Percentiles rank a stretch among this genome's conserved stretches.
These are phyloP conservation scores for Brachionus koreanus DNA, from an alignment of 1,140 invertebrate genomes.

Conservation along the genomic window DNA sequence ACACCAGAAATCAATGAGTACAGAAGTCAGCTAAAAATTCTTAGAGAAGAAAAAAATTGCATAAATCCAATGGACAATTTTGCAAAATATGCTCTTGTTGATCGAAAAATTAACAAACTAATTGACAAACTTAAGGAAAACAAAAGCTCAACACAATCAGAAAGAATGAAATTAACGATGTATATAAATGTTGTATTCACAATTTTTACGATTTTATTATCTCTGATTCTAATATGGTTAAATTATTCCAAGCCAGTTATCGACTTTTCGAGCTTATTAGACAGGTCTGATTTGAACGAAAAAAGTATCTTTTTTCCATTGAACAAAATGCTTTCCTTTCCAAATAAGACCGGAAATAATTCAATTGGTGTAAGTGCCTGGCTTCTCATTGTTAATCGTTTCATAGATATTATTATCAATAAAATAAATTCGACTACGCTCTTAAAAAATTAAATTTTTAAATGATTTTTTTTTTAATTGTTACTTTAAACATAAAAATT, in stretches of 20 bases:
- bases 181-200: constrained; percentile 12
- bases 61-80: constrained; percentile 38
- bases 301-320: constrained; percentile 9
- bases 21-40: neutral
- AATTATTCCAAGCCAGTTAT: constrained; percentile 41
- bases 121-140: constrained; percentile 23
- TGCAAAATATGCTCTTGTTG: constrained; percentile 28
- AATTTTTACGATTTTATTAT: neutral
- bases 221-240: constrained; percentile 7
- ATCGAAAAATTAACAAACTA: constrained; percentile 41
- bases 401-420: constrained; percentile 26
- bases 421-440: neutral
- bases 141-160: neutral
- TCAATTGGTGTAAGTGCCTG: constrained; percentile 33
- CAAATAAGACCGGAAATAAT: neutral
- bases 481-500: too few species aligned
- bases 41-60: neutral
- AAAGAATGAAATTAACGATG: constrained; percentile 31
- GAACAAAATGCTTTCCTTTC: constrained; percentile 14
- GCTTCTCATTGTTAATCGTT: constrained; percentile 28
- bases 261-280: constrained; percentile 8
- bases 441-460: neutral
- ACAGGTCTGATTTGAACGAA: neutral
- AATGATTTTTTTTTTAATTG: neutral
- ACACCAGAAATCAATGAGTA: neutral